These are phyloP conservation scores for Chiloscyllium plagiosum DNA, from an alignment of 2,113 vertebrate genomes.

Conservation along the genomic window DNA sequence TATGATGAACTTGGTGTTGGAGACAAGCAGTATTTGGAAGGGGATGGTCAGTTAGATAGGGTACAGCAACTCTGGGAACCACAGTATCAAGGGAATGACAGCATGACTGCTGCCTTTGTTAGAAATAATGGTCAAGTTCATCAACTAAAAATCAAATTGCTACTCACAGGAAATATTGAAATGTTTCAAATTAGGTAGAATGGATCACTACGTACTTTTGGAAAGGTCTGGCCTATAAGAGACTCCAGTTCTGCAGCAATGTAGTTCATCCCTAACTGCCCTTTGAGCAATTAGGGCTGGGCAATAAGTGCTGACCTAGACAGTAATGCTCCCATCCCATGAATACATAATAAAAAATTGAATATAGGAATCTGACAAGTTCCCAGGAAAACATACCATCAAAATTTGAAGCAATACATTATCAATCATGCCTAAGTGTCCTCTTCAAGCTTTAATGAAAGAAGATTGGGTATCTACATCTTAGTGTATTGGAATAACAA, in stretches of 20 bases:
- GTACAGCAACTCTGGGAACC: background rate
- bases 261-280: too few species aligned
- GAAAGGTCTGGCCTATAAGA: too few species aligned
- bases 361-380: background rate
- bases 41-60: background rate
- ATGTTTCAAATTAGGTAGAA: background rate
- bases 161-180: background rate
- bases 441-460: background rate
- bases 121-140: background rate
- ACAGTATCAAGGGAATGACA: background rate
- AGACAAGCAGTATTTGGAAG: background rate
- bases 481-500: background rate
- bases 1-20: background rate
- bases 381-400: background rate
- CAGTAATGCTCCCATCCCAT: too few species aligned
- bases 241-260: too few species aligned
- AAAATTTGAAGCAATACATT: background rate
- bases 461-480: background rate
- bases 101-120: background rate
- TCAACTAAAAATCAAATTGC: background rate
- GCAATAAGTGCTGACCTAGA: too few species aligned
- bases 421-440: background rate
- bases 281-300: too few species aligned
- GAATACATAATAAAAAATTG: background rate
- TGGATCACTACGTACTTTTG: too few species aligned